Evolutionary conservation across 2,797 vertebrate species (phyloP).

Genomic region (Selene dorsalis): DNA sequence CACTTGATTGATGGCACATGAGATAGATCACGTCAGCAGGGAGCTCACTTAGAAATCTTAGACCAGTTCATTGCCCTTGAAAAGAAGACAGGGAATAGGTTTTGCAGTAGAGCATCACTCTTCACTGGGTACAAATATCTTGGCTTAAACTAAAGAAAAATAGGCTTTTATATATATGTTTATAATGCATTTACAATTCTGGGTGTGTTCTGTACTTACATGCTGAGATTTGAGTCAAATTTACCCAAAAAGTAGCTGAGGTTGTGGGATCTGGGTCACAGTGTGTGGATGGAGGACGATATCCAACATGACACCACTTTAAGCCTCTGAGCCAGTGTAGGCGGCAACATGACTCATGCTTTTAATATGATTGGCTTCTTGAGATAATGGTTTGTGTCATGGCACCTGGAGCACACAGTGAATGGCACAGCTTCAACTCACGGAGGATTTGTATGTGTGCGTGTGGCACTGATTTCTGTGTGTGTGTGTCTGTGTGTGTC

Average conservation of each 20-base stretch:
- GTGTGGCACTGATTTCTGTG: neutral
- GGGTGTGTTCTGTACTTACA: slow-evolving; percentile 2
- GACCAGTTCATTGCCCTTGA: slow-evolving; percentile 26
- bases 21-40: slow-evolving; percentile 49
- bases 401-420: slow-evolving; percentile 75
- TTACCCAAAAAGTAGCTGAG: slow-evolving; percentile 47
- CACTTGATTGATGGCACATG: slow-evolving; percentile 56
- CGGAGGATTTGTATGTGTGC: slow-evolving; percentile 38
- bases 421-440: slow-evolving; percentile 46
- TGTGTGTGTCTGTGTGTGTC: neutral
- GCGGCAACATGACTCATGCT: slow-evolving; percentile 78
- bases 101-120: slow-evolving; percentile 6
- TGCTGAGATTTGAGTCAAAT: slow-evolving; percentile 37
- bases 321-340: slow-evolving; percentile 78
- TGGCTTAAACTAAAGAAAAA: slow-evolving; percentile 15
- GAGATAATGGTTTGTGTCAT: slow-evolving; percentile 79
- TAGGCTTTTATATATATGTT: neutral
- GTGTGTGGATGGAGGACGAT: slow-evolving; percentile 67
- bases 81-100: slow-evolving; percentile 8
- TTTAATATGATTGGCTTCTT: slow-evolving; percentile 82
- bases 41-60: slow-evolving; percentile 37
- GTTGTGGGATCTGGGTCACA: slow-evolving; percentile 77
- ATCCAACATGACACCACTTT: slow-evolving; percentile 78
- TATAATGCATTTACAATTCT: neutral
- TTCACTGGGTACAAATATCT: slow-evolving; percentile 6